phyloP scores from a whole-genome alignment of 2,797 vertebrate species.

The Lepilemur septentrionalis region DNA sequence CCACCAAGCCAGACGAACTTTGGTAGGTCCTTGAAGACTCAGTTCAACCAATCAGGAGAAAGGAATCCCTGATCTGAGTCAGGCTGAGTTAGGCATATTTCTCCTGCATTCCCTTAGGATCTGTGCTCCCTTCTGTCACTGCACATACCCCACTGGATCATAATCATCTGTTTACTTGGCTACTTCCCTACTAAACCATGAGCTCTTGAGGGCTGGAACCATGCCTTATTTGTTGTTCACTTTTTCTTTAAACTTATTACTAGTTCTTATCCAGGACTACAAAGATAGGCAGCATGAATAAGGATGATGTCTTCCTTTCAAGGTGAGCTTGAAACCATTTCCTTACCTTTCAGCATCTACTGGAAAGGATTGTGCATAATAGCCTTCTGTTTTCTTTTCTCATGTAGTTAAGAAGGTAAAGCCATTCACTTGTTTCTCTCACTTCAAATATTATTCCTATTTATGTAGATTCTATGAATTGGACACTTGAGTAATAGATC shows the following conservation, averaged over 20 bases:
- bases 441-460: conserved; percentile 34
- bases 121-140: background rate
- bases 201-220: background rate
- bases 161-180: background rate
- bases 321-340: conserved; percentile 50
- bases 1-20: background rate
- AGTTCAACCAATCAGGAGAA: background rate
- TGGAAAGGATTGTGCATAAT: conserved; percentile 31
- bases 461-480: conserved; percentile 47
- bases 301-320: conserved; percentile 43
- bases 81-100: background rate
- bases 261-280: conserved; percentile 6
- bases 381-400: conserved; percentile 41
- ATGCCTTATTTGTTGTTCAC: background rate
- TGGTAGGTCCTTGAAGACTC: background rate
- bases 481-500: conserved; percentile 11
- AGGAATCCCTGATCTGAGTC: background rate
- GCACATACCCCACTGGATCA: background rate
- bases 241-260: conserved; percentile 31
- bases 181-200: background rate
- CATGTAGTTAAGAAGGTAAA: conserved; percentile 42
- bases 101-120: background rate
- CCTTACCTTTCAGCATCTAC: conserved; percentile 14
- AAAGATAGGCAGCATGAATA: background rate
- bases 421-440: background rate